Evolutionary conservation across 2,113 vertebrate genomes (phyloP).

Genomic region (Aythya baeri): DNA sequence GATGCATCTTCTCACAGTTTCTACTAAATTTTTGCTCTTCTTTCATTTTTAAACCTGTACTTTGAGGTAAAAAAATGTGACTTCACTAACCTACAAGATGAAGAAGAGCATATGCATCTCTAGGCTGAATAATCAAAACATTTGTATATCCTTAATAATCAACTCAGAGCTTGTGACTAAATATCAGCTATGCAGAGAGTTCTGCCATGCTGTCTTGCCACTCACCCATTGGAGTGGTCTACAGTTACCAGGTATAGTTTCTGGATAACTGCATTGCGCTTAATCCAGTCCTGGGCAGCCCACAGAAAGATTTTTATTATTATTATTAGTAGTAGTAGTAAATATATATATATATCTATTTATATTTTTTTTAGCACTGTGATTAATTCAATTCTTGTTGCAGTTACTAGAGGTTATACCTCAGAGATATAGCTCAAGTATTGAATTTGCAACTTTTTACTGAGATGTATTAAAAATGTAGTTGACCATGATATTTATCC

Average conservation of each 20-base stretch:
- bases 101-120: neutral
- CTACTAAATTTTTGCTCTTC: neutral
- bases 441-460: neutral
- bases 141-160: neutral
- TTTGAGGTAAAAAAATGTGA: neutral
- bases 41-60: neutral
- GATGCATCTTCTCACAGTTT: neutral
- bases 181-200: neutral
- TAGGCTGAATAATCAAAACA: neutral
- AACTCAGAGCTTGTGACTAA: neutral
- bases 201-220: neutral
- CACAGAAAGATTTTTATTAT: neutral
- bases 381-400: neutral
- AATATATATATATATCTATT: no score
- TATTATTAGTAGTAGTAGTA: no score
- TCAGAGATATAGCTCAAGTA: neutral
- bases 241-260: neutral
- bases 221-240: neutral
- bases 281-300: neutral
- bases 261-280: neutral
- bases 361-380: neutral
- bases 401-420: neutral
- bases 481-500: neutral
- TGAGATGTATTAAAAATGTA: neutral
- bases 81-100: neutral